Evolutionary conservation across 2,888 invertebrate species (phyloP), one percentile per base, ranked within the genome.

Genomic region (Sphinx pinastri): DNA sequence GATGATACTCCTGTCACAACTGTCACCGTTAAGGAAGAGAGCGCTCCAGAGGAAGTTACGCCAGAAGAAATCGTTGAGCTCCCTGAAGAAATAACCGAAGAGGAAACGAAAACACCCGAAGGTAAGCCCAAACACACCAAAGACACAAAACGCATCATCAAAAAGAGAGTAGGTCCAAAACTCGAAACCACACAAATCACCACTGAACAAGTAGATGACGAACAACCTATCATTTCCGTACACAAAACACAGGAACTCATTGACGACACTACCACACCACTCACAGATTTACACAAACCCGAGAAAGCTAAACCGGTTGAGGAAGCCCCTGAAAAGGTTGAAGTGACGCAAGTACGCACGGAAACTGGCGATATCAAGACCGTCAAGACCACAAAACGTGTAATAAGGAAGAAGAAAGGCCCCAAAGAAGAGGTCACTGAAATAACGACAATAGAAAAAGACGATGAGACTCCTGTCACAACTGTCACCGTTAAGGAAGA

Each of bases 211-310:
- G n/a, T 5, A 14, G 52, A 52, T n/a, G 52, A 52, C n/a, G 52
- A 52, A 52, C 52, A 52, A n/a, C 52, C 52, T 7, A 52, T 52
- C n/a, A 52, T 52, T n/a, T 52, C 52, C 52, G 52, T 52, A 52
- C 52, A 52, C n/a, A 52, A 52, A 52, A 52, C 52, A 52, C n/a
- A 52, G 52, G 52, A 52, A 52, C 52, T 52, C 52, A n/a, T 52
- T 14, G 52, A 52, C n/a, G 52, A 52, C 52, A 52, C 52, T n/a
- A 52, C 52, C 3, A 52, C 52, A 52, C 52, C 52, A 52, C 14
- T 52, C 14, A 14, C n/a, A 52, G 14, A 52, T 5, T n/a, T 52
- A 52, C 52, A 52, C 55, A 55, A 55, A 55, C 55, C 55, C 11
- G 19, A 55, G 11, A 16, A 8, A 12, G 55, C 55, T 3, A 55